Conservation (phyloP, 2,797 vertebrate genomes). For the Molossus molossus region DNA sequence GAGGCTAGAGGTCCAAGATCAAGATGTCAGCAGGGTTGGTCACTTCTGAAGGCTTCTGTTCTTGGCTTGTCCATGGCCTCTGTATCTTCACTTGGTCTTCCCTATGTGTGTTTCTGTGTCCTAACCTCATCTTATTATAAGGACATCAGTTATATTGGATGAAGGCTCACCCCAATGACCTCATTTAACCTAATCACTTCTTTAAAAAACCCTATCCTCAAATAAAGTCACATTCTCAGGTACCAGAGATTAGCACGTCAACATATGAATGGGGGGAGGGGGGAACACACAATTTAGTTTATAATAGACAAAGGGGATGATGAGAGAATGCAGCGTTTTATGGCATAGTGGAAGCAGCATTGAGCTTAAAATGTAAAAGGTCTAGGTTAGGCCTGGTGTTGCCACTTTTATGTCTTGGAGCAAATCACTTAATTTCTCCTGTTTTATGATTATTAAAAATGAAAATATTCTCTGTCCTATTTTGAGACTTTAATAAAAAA, state of each 20-base stretch:
- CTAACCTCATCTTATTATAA: neutral
- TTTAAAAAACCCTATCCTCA: too few relatives aligned
- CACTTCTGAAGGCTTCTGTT: neutral
- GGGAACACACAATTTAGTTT: neutral
- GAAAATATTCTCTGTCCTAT: neutral
- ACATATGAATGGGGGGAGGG: too few relatives aligned
- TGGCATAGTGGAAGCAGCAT: neutral
- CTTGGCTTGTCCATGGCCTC: neutral
- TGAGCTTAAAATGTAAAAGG: neutral
- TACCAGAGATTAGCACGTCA: too few relatives aligned
- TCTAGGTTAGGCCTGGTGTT: neutral
- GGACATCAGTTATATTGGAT: neutral
- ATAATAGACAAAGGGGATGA: neutral
- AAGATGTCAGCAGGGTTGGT: neutral
- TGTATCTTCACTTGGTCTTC: neutral
- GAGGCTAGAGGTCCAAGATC: too few relatives aligned
- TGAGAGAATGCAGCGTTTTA: neutral
- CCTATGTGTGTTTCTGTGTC: neutral
- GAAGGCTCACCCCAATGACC: too few relatives aligned
- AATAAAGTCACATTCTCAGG: too few relatives aligned
- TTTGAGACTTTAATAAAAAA: conserved; percentile 38
- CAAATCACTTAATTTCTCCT: neutral
- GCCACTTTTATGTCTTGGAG: neutral
- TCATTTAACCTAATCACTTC: too few relatives aligned
- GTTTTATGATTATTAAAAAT: conserved; percentile 62